phyloP scores from a whole-genome alignment of 2,113 vertebrate species.

The Macroglossus sobrinus region DNA sequence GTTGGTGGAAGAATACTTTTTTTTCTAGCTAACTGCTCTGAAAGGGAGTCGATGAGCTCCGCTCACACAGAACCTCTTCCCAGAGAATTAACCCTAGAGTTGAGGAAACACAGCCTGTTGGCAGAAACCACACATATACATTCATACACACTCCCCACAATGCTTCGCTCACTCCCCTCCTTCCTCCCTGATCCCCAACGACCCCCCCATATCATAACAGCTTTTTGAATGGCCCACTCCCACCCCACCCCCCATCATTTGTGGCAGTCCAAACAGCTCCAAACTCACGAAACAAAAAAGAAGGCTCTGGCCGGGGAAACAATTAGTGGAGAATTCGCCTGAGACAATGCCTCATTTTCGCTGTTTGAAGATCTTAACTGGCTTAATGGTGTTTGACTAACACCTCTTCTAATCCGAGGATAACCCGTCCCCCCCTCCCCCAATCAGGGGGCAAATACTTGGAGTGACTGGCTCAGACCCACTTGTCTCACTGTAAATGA shows the following conservation, averaged over 20 bases:
- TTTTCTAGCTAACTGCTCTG: neutral
- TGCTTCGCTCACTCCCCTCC: neutral
- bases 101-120: slow-evolving; percentile 71
- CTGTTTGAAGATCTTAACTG: slow-evolving; percentile 81
- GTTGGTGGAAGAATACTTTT: slow-evolving; percentile 8
- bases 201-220: slow-evolving; percentile 18
- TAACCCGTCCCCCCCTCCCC: slow-evolving; percentile 59
- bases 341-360: slow-evolving; percentile 76
- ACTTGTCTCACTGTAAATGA: neutral
- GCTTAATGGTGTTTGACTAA: slow-evolving; percentile 83
- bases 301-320: slow-evolving; percentile 55
- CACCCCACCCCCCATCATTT: neutral
- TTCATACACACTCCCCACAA: neutral
- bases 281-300: neutral
- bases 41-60: neutral
- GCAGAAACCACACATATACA: slow-evolving; percentile 64
- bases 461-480: neutral
- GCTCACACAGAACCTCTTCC: slow-evolving; percentile 25
- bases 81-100: slow-evolving; percentile 47
- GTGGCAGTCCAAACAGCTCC: neutral
- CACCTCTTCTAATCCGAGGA: slow-evolving; percentile 77
- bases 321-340: slow-evolving; percentile 62
- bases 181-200: neutral
- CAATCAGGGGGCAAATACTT: slow-evolving; percentile 75
- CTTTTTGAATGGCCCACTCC: neutral